These are phyloP conservation scores for Helicoverpa armigera DNA, from an alignment of 1,140 invertebrate genomes.

Conservation along the genomic window DNA sequence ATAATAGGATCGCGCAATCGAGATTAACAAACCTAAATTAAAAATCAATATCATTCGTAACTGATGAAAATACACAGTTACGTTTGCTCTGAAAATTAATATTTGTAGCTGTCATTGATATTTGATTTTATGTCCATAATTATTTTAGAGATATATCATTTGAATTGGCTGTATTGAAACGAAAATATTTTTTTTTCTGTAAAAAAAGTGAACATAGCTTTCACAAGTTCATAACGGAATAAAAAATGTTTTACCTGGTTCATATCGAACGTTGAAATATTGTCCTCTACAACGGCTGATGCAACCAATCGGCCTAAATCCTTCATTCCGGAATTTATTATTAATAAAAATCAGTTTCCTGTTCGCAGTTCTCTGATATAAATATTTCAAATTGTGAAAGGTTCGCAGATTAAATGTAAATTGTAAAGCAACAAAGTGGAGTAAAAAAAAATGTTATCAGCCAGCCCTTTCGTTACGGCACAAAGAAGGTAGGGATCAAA, in stretches of 20 bases:
- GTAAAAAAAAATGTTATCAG: slow-evolving; percentile 36
- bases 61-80: background rate
- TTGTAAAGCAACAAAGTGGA: slow-evolving; percentile 19
- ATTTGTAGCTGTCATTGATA: background rate
- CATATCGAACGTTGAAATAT: slow-evolving; percentile 24
- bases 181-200: background rate
- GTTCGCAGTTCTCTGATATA: slow-evolving; percentile 15
- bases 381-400: slow-evolving; percentile 2
- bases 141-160: background rate
- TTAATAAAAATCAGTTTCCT: slow-evolving; percentile 36
- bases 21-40: slow-evolving; percentile 74
- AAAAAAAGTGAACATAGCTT: background rate
- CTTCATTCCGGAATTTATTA: slow-evolving; percentile 40
- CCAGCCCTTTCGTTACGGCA: background rate
- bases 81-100: too few relatives aligned
- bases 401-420: slow-evolving; percentile 9
- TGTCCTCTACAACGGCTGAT: slow-evolving; percentile 5
- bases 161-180: too few relatives aligned
- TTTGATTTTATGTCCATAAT: background rate
- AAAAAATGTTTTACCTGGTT: slow-evolving; percentile 32
- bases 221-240: background rate
- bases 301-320: slow-evolving; percentile 40
- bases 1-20: slow-evolving; percentile 78
- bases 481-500: slow-evolving; percentile 37
- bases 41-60: slow-evolving; percentile 62